Conservation (phyloP, 2,113 vertebrate genomes). For the Orycteropus afer region DNA sequence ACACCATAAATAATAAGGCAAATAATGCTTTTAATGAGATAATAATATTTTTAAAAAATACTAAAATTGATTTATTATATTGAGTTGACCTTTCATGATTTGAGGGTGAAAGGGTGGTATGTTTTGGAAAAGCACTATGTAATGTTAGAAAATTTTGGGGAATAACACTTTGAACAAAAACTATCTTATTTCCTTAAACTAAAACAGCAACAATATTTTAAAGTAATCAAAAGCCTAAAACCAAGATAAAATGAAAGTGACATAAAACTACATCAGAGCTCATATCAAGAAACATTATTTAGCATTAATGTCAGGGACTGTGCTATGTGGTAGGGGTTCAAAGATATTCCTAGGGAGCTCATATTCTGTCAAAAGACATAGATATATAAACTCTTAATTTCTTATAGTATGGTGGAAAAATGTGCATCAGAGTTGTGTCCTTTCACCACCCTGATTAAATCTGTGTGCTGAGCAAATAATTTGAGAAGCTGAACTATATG, state of each 20-base stretch:
- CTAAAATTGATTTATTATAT: not conserved
- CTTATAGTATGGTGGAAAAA: not conserved
- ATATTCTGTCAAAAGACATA: not conserved
- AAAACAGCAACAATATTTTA: not conserved
- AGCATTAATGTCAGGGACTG: not conserved
- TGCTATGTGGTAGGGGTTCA: not conserved
- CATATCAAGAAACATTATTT: not conserved
- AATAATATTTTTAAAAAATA: constrained; percentile 11
- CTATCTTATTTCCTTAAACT: not conserved
- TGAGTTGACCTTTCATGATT: not conserved
- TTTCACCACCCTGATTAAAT: not conserved
- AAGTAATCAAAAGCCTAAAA: not conserved
- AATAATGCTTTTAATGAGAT: not conserved
- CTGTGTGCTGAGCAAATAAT: not conserved
- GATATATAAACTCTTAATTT: not conserved
- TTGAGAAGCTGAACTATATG: too few relatives aligned
- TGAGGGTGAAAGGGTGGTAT: not conserved
- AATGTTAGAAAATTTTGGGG: not conserved
- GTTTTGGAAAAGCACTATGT: constrained; percentile 22
- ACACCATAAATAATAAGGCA: not conserved
- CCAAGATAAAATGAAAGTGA: not conserved
- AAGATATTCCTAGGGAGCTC: not conserved
- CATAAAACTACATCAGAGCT: not conserved
- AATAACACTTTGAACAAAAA: constrained; percentile 5
- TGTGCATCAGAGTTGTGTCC: not conserved